Percentiles rank a stretch among this genome's conserved stretches.
These are phyloP conservation scores for Falco berigora DNA, from an alignment of 2,797 vertebrate species.

Conservation along the genomic window DNA sequence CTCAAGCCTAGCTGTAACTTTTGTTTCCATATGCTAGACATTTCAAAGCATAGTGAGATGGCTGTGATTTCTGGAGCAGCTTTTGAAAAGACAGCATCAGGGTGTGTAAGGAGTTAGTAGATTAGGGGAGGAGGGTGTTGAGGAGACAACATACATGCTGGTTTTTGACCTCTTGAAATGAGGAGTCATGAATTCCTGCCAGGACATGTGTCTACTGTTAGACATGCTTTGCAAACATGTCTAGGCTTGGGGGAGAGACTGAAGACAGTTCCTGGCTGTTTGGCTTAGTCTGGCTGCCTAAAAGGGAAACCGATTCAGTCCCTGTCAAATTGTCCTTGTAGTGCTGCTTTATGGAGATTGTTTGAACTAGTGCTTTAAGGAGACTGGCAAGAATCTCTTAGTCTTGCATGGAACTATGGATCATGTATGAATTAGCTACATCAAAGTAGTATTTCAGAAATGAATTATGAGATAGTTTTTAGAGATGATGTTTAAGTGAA, in stretches of 20 bases:
- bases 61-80: not conserved
- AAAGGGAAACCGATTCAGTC: not conserved
- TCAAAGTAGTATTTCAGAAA: not conserved
- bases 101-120: not conserved
- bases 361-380: not conserved
- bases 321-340: not conserved
- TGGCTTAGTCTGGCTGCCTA: not conserved
- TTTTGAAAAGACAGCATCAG: not conserved
- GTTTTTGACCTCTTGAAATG: not conserved
- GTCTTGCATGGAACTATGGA: not conserved
- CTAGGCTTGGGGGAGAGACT: not conserved
- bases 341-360: not conserved
- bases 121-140: not conserved
- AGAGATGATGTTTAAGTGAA: not conserved
- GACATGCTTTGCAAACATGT: slow-evolving; percentile 11
- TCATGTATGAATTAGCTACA: not conserved
- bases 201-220: slow-evolving; percentile 8
- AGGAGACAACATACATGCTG: not conserved
- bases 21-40: not conserved
- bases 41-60: not conserved
- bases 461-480: not conserved
- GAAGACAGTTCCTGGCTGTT: not conserved
- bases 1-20: not conserved
- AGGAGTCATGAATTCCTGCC: slow-evolving; percentile 1
- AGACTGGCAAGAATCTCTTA: not conserved